Conservation (phyloP, 1,140 invertebrate genomes). For the Musca vetustissima region DNA sequence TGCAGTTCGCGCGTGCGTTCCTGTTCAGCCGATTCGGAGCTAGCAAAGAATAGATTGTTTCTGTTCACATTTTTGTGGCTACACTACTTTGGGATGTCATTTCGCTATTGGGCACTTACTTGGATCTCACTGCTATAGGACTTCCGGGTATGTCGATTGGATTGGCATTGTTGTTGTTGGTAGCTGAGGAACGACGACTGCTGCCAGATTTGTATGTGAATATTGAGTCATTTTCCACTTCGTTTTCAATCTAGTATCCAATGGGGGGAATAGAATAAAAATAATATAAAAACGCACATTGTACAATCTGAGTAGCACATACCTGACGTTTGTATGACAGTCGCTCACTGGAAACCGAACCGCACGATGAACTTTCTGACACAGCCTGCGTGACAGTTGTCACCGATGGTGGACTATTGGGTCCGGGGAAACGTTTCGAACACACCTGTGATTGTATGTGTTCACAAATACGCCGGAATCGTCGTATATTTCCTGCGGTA, state of each 20-base stretch:
- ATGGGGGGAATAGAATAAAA: slow-evolving; percentile 15
- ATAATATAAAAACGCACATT: not conserved
- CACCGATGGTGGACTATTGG: slow-evolving; percentile 67
- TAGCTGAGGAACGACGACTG: slow-evolving; percentile 62
- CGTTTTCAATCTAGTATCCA: slow-evolving; percentile 65
- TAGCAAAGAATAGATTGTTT: slow-evolving; percentile 31
- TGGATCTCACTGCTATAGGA: slow-evolving; percentile 61
- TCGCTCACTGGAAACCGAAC: slow-evolving; percentile 78
- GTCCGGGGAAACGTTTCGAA: slow-evolving; percentile 54
- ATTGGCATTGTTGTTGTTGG: slow-evolving; percentile 64
- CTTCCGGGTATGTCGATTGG: slow-evolving; percentile 58
- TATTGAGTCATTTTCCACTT: slow-evolving; percentile 64
- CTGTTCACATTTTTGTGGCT: slow-evolving; percentile 9
- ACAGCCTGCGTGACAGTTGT: slow-evolving; percentile 60
- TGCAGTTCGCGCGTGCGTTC: slow-evolving; percentile 59
- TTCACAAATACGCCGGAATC: slow-evolving; percentile 94
- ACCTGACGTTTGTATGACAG: slow-evolving; percentile 57
- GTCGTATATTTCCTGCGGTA: slow-evolving; percentile 78
- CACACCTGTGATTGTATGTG: slow-evolving; percentile 91
- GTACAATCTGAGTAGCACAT: slow-evolving; percentile 25
- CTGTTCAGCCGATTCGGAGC: slow-evolving; percentile 58
- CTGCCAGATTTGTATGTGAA: slow-evolving; percentile 64
- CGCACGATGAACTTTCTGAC: slow-evolving; percentile 76
- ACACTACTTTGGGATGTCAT: slow-evolving; percentile 8
- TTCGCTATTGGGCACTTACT: slow-evolving; percentile 40